Evolutionary conservation across 2,888 invertebrate species (phyloP), one percentile per base, ranked within the genome.

Genomic region (Trissoscelio sp.): DNA sequence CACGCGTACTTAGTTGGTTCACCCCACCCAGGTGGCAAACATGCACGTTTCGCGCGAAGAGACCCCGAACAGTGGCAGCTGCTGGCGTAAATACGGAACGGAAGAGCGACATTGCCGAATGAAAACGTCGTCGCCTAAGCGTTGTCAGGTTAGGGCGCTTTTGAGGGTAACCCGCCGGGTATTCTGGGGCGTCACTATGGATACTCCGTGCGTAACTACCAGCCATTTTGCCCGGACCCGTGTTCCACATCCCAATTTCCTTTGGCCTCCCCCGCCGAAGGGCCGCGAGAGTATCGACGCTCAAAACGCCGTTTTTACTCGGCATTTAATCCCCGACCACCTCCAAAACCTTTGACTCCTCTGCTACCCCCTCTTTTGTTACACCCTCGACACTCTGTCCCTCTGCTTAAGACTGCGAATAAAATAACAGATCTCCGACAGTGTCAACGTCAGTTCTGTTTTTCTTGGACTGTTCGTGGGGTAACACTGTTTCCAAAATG

Each of bases 131-230:
- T 18, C 42, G 60, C 42, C 22, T 22, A 39, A 73, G 14, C 16
- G 44, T 46, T 55, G 51, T 11, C 46, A 48, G 72, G 60, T 74
- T 66, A 39, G 67, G 46, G 53, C 24, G 72, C 69, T 48, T 70
- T 62, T 34, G 55, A 55, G 78, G 78, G 78, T 78, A 46, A 48
- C 69, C 57, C 73, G 72, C 16, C 58, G 77, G 77, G 42, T 74
- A 55, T 69, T 75, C 67, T 66, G 46, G 80, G 79, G 78, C 82
- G 84, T 81, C 79, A 79, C 84, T 84, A 83, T 84, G 79, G 81
- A 81, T 67, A 83, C 83, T 78, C 51, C 42, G 57, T 44, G 72
- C 66, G 58, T 75, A 69, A 66, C 58, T 70, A 51, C 72, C 72
- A 81, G 70, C 75, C 75, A 77, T 77, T 72, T 67, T 77, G 66